Evolutionary conservation across 2,888 invertebrate species (phyloP).

Genomic region (Nemapogon koenigi): DNA sequence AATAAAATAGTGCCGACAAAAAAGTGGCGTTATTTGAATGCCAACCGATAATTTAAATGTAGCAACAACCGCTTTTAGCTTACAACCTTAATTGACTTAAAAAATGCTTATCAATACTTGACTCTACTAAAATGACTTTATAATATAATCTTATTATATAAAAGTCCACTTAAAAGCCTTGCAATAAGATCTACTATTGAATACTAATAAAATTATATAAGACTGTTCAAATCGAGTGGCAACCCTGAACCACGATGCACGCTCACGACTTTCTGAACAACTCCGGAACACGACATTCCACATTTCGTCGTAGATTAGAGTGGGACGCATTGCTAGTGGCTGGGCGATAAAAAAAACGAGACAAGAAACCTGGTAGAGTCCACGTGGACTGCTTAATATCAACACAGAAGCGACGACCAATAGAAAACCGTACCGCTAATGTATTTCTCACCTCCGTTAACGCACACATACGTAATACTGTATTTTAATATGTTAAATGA

Average conservation of each 20-base stretch:
- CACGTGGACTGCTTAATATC: constrained; percentile 65
- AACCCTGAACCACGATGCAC: constrained; percentile 58
- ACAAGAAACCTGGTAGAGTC: constrained; percentile 56
- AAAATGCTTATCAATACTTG: constrained; percentile 60
- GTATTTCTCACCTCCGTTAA: constrained; percentile 63
- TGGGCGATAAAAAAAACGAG: constrained; percentile 59
- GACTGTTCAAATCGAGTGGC: background rate
- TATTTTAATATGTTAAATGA: background rate
- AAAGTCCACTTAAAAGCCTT: background rate
- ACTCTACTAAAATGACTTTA: constrained; percentile 22
- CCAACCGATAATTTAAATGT: constrained; percentile 65
- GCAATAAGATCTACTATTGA: background rate
- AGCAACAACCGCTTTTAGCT: constrained; percentile 66
- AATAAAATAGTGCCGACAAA: constrained; percentile 64
- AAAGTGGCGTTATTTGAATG: constrained; percentile 65
- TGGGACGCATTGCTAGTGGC: constrained; percentile 53
- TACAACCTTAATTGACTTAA: constrained; percentile 67
- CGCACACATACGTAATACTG: constrained; percentile 54
- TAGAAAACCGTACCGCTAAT: constrained; percentile 65
- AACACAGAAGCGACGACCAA: constrained; percentile 65
- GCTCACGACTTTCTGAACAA: constrained; percentile 66
- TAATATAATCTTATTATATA: background rate
- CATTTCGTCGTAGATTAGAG: constrained; percentile 65
- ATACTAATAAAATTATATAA: background rate
- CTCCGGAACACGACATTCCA: constrained; percentile 65